phyloP scores from a whole-genome alignment of 1,140 invertebrate species.

The Caerostris extrusa region DNA sequence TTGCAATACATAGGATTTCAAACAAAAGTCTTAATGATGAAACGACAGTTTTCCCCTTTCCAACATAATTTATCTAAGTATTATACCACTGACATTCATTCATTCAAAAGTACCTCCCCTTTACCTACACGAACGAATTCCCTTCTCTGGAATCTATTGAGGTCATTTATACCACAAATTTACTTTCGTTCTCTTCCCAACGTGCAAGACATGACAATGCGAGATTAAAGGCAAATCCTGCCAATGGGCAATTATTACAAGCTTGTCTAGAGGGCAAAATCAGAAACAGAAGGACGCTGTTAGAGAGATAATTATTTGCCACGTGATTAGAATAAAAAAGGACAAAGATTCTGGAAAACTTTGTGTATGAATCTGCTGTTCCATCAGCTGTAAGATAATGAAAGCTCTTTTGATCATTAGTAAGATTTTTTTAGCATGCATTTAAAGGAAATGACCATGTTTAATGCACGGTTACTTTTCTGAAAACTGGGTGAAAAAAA shows the following conservation, averaged over 20 bases:
- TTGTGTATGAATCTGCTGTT: neutral
- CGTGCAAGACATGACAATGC: neutral
- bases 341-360: neutral
- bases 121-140: neutral
- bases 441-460: neutral
- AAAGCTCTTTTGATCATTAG: neutral
- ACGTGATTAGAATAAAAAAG: neutral
- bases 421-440: neutral
- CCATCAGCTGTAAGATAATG: neutral
- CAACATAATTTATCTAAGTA: neutral
- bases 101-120: neutral
- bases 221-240: neutral
- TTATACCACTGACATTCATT: neutral
- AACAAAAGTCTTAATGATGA: no score
- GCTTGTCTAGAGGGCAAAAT: neutral
- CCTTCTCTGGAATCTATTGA: neutral
- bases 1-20: no score
- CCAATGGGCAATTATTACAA: neutral
- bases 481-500: no score
- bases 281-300: neutral
- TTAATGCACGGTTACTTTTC: no score
- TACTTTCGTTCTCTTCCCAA: neutral
- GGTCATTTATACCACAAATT: conserved; percentile 16
- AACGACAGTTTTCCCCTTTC: no score
- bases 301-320: neutral